Conservation (phyloP, 2,888 invertebrate species). For the Polyommatus iphigenia region DNA sequence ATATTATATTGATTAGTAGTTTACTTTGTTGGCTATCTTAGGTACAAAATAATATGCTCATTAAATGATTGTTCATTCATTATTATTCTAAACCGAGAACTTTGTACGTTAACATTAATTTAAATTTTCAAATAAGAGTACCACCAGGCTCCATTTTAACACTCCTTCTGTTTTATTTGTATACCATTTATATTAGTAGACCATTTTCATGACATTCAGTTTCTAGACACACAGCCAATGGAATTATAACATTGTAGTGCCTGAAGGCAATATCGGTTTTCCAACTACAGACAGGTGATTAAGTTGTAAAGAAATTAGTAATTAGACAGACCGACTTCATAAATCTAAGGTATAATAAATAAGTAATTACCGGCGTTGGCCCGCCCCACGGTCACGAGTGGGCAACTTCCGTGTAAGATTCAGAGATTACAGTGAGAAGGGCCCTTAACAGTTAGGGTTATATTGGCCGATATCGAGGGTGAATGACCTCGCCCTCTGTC, state of each 20-base stretch:
- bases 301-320: slow-evolving; percentile 19
- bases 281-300: background rate
- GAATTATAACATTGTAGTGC: background rate
- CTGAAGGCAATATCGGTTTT: background rate
- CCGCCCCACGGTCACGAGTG: slow-evolving; percentile 41
- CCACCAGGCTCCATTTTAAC: background rate
- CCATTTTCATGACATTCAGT: background rate
- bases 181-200: background rate
- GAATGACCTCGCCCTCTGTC: slow-evolving; percentile 55
- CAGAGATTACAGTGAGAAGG: slow-evolving; percentile 54
- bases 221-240: background rate
- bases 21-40: background rate
- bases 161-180: background rate
- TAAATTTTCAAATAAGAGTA: background rate
- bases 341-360: slow-evolving; percentile 37
- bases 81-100: background rate
- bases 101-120: background rate
- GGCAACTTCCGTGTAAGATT: slow-evolving; percentile 46
- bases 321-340: slow-evolving; percentile 16
- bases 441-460: slow-evolving; percentile 55
- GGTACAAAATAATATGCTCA: background rate
- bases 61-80: background rate
- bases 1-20: background rate
- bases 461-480: slow-evolving; percentile 53
- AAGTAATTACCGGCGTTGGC: slow-evolving; percentile 41